phyloP scores from a whole-genome alignment of 2,113 vertebrate species.

The Trematomus loennbergii region DNA sequence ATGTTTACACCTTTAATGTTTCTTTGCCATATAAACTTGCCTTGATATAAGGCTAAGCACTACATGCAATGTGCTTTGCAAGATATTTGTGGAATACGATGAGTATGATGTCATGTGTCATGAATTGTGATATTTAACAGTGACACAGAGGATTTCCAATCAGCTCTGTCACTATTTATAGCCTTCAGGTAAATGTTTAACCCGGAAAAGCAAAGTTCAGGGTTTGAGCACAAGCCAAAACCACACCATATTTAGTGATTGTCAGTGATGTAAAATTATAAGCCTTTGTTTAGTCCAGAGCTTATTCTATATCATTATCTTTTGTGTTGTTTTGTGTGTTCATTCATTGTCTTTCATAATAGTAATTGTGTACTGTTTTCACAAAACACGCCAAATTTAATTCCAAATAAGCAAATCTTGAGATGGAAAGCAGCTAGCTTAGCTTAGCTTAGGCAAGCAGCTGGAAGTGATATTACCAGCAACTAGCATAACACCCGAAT shows the following conservation, averaged over 20 bases:
- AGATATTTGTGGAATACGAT: not conserved
- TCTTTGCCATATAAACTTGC: not conserved
- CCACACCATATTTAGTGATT: not conserved
- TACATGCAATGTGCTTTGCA: no score
- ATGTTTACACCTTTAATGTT: not conserved
- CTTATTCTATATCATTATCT: no score
- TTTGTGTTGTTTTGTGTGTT: no score
- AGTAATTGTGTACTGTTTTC: no score
- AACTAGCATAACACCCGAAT: not conserved
- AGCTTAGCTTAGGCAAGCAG: not conserved
- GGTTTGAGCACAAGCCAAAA: constrained; percentile 7
- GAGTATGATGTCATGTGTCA: not conserved
- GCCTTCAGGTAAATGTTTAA: constrained; percentile 38
- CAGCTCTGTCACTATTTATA: constrained; percentile 7
- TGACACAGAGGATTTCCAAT: not conserved
- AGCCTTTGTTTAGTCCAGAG: not conserved
- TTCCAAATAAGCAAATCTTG: no score
- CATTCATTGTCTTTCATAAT: no score
- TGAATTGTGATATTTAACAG: constrained; percentile 17
- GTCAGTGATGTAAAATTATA: not conserved
- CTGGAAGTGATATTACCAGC: not conserved
- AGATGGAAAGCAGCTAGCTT: not conserved
- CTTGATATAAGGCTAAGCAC: not conserved
- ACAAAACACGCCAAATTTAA: no score
- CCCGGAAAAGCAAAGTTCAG: constrained; percentile 17